phyloP scores from a whole-genome alignment of 2,888 invertebrate genomes.

The Phymatocera aterrima region DNA sequence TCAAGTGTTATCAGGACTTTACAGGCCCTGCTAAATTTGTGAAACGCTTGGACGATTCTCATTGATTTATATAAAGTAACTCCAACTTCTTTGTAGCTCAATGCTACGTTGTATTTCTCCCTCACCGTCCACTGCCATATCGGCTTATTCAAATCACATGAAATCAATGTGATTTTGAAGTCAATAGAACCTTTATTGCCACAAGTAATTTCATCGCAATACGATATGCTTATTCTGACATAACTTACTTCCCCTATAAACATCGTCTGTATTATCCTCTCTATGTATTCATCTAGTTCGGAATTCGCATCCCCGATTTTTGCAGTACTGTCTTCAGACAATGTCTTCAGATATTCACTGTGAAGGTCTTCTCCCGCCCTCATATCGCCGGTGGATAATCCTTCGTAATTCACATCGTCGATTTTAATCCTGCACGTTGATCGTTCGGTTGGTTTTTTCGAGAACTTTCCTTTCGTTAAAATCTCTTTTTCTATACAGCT shows the following conservation, averaged over 20 bases:
- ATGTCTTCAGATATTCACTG: slow-evolving; percentile 70
- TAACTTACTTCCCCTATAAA: slow-evolving; percentile 75
- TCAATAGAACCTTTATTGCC: slow-evolving; percentile 70
- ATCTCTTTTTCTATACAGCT: slow-evolving; percentile 61
- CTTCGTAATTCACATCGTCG: slow-evolving; percentile 51
- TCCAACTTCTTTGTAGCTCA: slow-evolving; percentile 78
- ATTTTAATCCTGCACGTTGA: slow-evolving; percentile 63
- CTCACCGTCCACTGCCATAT: slow-evolving; percentile 79
- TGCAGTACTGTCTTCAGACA: slow-evolving; percentile 52
- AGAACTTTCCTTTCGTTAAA: slow-evolving; percentile 56
- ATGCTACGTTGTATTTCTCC: slow-evolving; percentile 76
- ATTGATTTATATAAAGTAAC: slow-evolving; percentile 81
- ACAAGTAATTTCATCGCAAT: too few relatives aligned
- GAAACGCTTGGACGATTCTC: slow-evolving; percentile 82
- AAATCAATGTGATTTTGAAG: slow-evolving; percentile 74
- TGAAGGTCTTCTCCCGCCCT: slow-evolving; percentile 72
- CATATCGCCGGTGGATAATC: slow-evolving; percentile 61
- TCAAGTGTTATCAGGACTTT: slow-evolving; percentile 84
- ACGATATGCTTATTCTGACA: slow-evolving; percentile 66
- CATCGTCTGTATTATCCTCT: slow-evolving; percentile 78
- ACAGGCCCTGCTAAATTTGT: slow-evolving; percentile 84
- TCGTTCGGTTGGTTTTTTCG: slow-evolving; percentile 64
- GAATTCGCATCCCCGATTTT: slow-evolving; percentile 76
- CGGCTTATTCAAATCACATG: slow-evolving; percentile 75
- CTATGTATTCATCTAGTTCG: slow-evolving; percentile 77